Base-by-base conservation (phyloP, 37 sponge, comb jelly and placozoan genomes). In the Halisarca cf. caerulea region DNA sequence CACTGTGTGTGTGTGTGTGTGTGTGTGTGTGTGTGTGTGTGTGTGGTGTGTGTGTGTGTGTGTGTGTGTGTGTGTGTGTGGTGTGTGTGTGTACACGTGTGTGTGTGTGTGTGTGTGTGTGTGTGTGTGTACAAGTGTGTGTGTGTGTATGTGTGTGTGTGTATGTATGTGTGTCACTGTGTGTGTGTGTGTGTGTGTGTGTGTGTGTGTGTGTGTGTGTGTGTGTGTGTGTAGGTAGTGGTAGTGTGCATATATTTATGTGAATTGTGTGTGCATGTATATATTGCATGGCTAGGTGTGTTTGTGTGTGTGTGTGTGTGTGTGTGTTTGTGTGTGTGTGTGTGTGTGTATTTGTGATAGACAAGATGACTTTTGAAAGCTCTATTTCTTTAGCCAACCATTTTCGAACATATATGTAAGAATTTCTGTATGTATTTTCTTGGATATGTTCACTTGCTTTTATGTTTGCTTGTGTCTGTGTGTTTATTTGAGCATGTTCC, bases 121-220 rank as follows among this genome's bases (percentile, higher is more conserved):
- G 55, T 27, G 28, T 79, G 30, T 3, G 9, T 2, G 58, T 45
- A 1, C 1, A 21, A 20, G 45, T 43, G 27, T 25, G 79, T 39
- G 79, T 40, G 80, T 5, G 80, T 15, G 55, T 45, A 25, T 53
- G 55, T 53, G 30, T 25, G 51, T 3, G 80, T 36, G 58, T 2
- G 58, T 78, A 24, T 78, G 79, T 45, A 28, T 78, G 79, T 39
- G 79, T 45, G 79, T 39, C 42, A 41, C 47, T n/a, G 79, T 78
- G 54, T 79, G 42, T 47, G 79, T 79, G 42, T 23, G 34, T 32
- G 25, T 68, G 68, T 68, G 7, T 43, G 71, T 69, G 53, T 60
- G 23, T 83, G 71, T 69, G 71, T 42, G 83, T 39, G 69, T 36
- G 45, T 8, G 68, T 6, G 18, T 57, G 81, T 57, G 81, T 1